Conservation (phyloP, 2,113 vertebrate species). For the Sander lucioperca region DNA sequence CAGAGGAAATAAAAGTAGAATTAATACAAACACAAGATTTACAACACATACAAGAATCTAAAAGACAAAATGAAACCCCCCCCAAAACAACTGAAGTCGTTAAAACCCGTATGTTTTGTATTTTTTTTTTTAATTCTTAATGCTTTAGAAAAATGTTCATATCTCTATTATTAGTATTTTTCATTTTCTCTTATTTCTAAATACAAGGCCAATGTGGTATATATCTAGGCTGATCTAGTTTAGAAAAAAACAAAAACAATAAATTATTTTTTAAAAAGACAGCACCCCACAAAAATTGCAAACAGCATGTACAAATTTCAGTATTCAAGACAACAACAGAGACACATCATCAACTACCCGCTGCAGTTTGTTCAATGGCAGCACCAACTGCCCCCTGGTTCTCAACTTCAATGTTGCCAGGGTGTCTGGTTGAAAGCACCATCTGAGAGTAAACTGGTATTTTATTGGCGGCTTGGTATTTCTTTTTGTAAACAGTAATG, state of each 20-base stretch:
- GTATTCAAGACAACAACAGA: conserved; percentile 77
- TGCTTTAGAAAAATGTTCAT: conserved; percentile 89
- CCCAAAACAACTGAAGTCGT: conserved; percentile 71
- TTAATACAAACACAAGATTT: conserved; percentile 73
- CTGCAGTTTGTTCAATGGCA: conserved; percentile 74
- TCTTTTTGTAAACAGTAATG: conserved; percentile 85
- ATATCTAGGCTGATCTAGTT: conserved; percentile 87
- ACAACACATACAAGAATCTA: conserved; percentile 79
- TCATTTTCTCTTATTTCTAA: conserved; percentile 86
- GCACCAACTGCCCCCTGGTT: conserved; percentile 72
- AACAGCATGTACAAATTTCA: conserved; percentile 86
- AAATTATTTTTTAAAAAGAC: conserved; percentile 80
- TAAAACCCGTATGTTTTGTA: conserved; percentile 88
- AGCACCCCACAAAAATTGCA: conserved; percentile 84
- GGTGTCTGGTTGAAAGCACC: conserved; percentile 73
- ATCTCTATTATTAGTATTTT: conserved; percentile 88
- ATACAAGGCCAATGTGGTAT: conserved; percentile 92
- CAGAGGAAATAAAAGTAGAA: conserved; percentile 60
- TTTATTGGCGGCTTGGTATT: conserved; percentile 78
- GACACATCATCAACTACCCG: conserved; percentile 55
- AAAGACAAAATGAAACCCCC: conserved; percentile 55
- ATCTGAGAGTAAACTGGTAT: conserved; percentile 82
- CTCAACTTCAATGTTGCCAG: conserved; percentile 58
- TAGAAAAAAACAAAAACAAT: conserved; percentile 77
- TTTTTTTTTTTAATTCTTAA: conserved; percentile 82